Evolutionary conservation across 2,797 vertebrate genomes (phyloP), one percentile per base, ranked within the genome.

Genomic region (Nannoperca obscura): DNA sequence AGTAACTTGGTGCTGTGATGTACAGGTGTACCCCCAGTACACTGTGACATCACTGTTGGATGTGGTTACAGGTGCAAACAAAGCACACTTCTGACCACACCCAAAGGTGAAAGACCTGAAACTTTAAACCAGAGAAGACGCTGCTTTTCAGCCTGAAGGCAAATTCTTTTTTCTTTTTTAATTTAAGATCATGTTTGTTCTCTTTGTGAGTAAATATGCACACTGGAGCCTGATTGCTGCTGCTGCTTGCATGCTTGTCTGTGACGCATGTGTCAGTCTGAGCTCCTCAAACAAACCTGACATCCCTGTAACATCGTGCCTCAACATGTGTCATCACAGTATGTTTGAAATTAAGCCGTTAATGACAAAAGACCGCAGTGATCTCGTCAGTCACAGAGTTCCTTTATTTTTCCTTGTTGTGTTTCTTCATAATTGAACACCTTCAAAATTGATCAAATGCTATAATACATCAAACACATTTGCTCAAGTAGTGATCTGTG

Each of bases 261-360:
- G 38, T 54, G 64, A 40, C 55, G 11, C 63, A 27, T 27, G 24
- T 27, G 50, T 60, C 34, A 57, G 55, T 34, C 61, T 24, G 59
- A 60, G n/a, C 49, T 63, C 40, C 32, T 67, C 58, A 70, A 71
- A 50, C 44, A 61, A 47, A 50, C 61, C 14, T 74, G 57, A 80
- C 66, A 55, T 62, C 12, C 55, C 40, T 59, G 55, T 71, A 50
- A 44, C 61, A 71, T 53, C 38, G 9, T 7, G 19, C 36, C 59
- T 44, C 57, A 67, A 67, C 63, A 44, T 34, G 59, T 38, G 61
- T 58, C 38, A 66, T 20, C 32, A 34, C 36, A 46, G 14, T 10
- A 7, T 27, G 38, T 67, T 22, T 27, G 55, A 62, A 76, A 60
- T 42, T 6, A 74, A 70, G 52, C n/a, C 20, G 32, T 52, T 72